Evolutionary conservation across 2,113 vertebrate species (phyloP).

Genomic region (Plecturocebus donacophilus): DNA sequence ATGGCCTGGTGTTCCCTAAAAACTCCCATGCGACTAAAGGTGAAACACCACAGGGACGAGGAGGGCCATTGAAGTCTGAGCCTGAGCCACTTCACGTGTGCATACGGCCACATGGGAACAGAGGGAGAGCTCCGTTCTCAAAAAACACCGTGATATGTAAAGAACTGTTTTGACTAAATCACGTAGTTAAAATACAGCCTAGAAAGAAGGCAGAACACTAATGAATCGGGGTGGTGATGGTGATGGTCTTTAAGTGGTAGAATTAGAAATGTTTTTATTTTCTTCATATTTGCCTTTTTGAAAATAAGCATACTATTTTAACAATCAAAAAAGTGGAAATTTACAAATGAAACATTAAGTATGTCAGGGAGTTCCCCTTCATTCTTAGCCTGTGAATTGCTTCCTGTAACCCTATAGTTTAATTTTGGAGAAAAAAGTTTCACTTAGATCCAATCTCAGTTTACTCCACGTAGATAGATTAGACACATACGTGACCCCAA

Average conservation of each 20-base stretch:
- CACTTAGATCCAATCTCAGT: background rate
- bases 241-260: background rate
- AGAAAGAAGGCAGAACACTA: background rate
- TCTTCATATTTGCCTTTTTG: background rate
- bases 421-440: background rate
- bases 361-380: background rate
- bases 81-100: background rate
- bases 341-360: background rate
- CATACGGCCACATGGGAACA: too few species aligned
- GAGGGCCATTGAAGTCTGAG: background rate
- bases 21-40: background rate
- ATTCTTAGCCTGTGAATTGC: background rate
- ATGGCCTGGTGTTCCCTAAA: background rate
- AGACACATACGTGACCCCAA: background rate
- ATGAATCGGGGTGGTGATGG: background rate
- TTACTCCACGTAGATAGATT: background rate
- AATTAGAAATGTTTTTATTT: background rate
- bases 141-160: background rate
- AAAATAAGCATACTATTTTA: background rate
- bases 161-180: background rate
- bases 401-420: background rate
- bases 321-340: background rate
- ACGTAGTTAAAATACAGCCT: background rate
- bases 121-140: background rate
- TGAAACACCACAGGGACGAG: too few species aligned